Percentiles rank a stretch among this genome's conserved stretches.
Evolutionary conservation across 2,888 invertebrate species (phyloP).

Genomic region (Drosophila mercatorum): DNA sequence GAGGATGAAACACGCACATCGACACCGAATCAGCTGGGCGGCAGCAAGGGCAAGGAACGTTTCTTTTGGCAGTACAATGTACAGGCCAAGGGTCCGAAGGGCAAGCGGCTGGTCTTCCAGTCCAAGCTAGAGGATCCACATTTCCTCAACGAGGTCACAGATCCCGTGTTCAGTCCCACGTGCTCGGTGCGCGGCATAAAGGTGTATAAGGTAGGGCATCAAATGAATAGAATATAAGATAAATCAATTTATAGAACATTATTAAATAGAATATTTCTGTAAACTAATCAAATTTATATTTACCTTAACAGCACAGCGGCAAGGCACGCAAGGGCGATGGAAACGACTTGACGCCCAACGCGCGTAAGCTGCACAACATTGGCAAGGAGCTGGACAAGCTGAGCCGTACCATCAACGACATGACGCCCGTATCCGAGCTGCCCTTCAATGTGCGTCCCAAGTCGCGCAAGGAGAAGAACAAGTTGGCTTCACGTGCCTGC

Average conservation of each 20-base stretch:
- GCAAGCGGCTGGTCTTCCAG: slow-evolving; percentile 93
- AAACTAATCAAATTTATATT: not conserved
- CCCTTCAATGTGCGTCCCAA: slow-evolving; percentile 95
- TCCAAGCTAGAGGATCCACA: slow-evolving; percentile 96
- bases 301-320: slow-evolving; percentile 86
- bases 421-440: slow-evolving; percentile 97
- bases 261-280: not conserved
- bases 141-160: slow-evolving; percentile 94
- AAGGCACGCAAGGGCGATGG: slow-evolving; percentile 98
- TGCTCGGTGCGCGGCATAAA: slow-evolving; percentile 96
- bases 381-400: slow-evolving; percentile 96
- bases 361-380: slow-evolving; percentile 94
- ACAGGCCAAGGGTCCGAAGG: slow-evolving; percentile 98
- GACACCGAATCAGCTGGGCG: slow-evolving; percentile 77
- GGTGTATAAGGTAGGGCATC: slow-evolving; percentile 86
- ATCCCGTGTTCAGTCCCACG: slow-evolving; percentile 97
- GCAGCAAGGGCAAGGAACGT: slow-evolving; percentile 89
- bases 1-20: slow-evolving; percentile 82
- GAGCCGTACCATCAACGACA: slow-evolving; percentile 95
- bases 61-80: slow-evolving; percentile 99
- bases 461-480: slow-evolving; percentile 99
- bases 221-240: not conserved
- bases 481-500: slow-evolving; percentile 98
- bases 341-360: slow-evolving; percentile 98
- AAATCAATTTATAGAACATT: too few species aligned